Evolutionary conservation across 1,140 invertebrate genomes (phyloP), one percentile per base, ranked within the genome.

Genomic region (Macrobrachium nipponense): DNA sequence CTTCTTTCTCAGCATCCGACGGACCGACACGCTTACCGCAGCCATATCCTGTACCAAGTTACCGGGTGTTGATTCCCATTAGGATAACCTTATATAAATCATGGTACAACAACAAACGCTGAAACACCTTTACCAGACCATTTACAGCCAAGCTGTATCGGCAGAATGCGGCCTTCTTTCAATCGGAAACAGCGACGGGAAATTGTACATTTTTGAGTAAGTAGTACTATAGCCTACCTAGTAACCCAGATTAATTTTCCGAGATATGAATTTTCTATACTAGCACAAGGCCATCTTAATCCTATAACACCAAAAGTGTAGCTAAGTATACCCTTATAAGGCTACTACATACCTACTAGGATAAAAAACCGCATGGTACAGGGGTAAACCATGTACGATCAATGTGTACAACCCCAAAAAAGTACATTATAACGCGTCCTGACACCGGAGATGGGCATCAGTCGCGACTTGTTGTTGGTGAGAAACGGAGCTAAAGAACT

Each of bases 161-260:
- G 77, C 79, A 5, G 82, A 78, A 27, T 27, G 70, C 27, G 82
- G 68, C 10, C 68, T 88, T 14, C 70, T 88, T 8, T 68, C 83
- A 7, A 77, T 81, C n/a, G 87, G 87, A 8, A 88, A 88, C 58
- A 84, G 80, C 73, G 87, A 88, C 51, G 87, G 87, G 0, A 88
- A 88, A 68, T 80, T 88, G 51, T 18, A 51, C 23, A 59, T 88
- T 15, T 88, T 73, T 73, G 81, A 88, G 87, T 88, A 73, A 88
- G 87, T 60, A 27, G 51, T n/a, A n/a, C n/a, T n/a, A n/a, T n/a
- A n/a, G n/a, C n/a, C n/a, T n/a, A n/a, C n/a, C n/a, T n/a, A n/a
- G n/a, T n/a, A n/a, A n/a, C 6, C 23, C 23, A 18, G 6, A 8
- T 23, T 15, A 51, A 5, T 58, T 11, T 44, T 76, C 20, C 27